These are phyloP conservation scores for Ridgeia piscesae DNA, from an alignment of 1,140 invertebrate species.

Conservation along the genomic window DNA sequence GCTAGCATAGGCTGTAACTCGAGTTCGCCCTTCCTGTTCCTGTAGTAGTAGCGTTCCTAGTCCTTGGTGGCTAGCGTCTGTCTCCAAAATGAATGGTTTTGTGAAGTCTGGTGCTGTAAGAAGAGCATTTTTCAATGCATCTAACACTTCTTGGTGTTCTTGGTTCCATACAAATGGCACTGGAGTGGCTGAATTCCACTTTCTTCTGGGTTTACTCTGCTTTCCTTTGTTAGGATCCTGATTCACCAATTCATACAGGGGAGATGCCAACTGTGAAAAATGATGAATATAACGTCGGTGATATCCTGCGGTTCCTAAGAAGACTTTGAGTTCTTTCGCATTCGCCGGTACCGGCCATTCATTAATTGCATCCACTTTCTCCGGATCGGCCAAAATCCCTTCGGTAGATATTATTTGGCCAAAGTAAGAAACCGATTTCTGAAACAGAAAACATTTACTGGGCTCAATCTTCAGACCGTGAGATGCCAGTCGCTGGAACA, in stretches of 20 bases:
- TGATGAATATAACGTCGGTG: background rate
- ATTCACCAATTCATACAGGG: background rate
- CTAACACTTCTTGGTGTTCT: background rate
- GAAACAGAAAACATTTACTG: no score
- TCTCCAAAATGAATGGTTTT: background rate
- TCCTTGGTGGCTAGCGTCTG: background rate
- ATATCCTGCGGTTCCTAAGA: background rate
- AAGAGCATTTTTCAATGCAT: background rate
- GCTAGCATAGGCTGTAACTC: no score
- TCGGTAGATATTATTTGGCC: background rate
- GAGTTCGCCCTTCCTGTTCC: background rate
- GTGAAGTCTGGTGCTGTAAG: background rate
- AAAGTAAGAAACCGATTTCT: background rate
- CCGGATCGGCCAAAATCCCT: background rate
- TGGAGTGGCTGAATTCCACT: background rate
- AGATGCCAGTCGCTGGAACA: constrained; percentile 33
- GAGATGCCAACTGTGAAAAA: background rate
- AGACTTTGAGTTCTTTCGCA: background rate
- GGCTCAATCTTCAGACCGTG: constrained; percentile 34
- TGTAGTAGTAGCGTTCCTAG: background rate
- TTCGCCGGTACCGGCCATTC: background rate
- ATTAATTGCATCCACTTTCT: background rate
- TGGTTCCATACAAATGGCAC: background rate
- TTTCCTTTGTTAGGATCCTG: background rate
- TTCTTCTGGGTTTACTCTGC: background rate